These are phyloP conservation scores for Miichthys miiuy DNA, from an alignment of 2,797 vertebrate species.

Conservation along the genomic window DNA sequence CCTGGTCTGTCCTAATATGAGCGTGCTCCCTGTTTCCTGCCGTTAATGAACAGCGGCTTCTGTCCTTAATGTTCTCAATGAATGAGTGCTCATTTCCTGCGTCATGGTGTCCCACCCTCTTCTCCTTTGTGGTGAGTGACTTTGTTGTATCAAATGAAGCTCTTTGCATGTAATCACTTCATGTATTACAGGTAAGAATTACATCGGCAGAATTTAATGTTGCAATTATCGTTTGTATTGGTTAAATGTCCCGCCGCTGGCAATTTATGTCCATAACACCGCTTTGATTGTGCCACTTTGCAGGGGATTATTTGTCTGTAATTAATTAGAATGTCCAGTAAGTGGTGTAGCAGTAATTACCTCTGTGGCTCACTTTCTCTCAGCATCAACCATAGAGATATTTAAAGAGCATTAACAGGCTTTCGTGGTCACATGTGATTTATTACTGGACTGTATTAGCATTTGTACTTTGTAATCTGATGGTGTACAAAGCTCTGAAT, in stretches of 20 bases:
- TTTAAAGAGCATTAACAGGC: neutral
- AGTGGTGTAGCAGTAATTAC: conserved; percentile 20
- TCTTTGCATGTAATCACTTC: conserved; percentile 12
- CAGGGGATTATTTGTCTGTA: conserved; percentile 29
- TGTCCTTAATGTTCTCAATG: conserved; percentile 17
- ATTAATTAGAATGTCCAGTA: conserved; percentile 51
- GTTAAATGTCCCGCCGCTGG: conserved; percentile 20
- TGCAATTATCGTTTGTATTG: conserved; percentile 30
- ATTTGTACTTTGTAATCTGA: neutral
- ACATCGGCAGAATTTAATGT: conserved; percentile 8
- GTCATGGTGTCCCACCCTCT: conserved; percentile 11
- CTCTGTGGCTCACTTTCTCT: neutral
- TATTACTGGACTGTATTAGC: neutral
- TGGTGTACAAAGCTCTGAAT: neutral
- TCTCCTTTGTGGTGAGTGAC: conserved; percentile 1
- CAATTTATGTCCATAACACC: conserved; percentile 29
- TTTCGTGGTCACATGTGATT: neutral
- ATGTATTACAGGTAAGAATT: conserved; percentile 21
- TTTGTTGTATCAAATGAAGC: neutral
- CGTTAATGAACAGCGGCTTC: conserved; percentile 38
- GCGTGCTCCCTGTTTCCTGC: conserved; percentile 63
- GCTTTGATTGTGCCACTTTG: conserved; percentile 5
- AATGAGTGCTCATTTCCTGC: conserved; percentile 33
- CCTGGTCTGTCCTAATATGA: conserved; percentile 55
- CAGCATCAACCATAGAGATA: neutral